phyloP scores from a whole-genome alignment of 1,140 invertebrate genomes.

The Holcopasites calliopsidis region DNA sequence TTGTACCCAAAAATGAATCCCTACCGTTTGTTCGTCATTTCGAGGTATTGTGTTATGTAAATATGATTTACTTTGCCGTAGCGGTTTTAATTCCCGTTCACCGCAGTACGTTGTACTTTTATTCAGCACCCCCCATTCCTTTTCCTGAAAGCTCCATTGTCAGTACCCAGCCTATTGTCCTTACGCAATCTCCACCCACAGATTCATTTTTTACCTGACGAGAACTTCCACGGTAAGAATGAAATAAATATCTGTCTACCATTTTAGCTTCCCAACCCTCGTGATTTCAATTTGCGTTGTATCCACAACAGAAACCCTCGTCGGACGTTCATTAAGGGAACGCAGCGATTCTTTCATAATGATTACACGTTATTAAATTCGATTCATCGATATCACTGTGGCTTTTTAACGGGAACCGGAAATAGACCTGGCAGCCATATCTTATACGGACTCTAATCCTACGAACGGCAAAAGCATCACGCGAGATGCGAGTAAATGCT shows the following conservation, averaged over 20 bases:
- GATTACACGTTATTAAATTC: no score
- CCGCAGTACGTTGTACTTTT: background rate
- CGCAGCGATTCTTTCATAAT: no score
- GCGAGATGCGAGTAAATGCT: no score
- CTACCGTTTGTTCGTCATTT: background rate
- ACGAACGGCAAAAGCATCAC: background rate
- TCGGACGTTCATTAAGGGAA: background rate
- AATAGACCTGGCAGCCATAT: conserved; percentile 5
- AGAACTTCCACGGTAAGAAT: background rate
- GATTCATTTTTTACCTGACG: background rate
- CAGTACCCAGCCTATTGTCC: background rate
- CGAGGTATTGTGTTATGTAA: background rate
- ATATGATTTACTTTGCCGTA: background rate
- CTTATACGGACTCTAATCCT: conserved; percentile 1
- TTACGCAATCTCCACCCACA: background rate
- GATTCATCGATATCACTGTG: background rate
- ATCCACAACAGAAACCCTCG: background rate
- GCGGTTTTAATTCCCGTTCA: background rate
- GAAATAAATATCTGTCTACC: background rate
- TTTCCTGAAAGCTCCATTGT: background rate
- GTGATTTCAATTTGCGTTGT: background rate
- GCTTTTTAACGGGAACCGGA: conserved; percentile 1
- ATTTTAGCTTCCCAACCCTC: background rate
- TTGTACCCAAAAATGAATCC: background rate
- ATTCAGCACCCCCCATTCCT: background rate